Percentiles rank a stretch among this genome's conserved stretches.
Conservation (phyloP, 2,888 invertebrate genomes). For the Lumbricus terrestris region DNA sequence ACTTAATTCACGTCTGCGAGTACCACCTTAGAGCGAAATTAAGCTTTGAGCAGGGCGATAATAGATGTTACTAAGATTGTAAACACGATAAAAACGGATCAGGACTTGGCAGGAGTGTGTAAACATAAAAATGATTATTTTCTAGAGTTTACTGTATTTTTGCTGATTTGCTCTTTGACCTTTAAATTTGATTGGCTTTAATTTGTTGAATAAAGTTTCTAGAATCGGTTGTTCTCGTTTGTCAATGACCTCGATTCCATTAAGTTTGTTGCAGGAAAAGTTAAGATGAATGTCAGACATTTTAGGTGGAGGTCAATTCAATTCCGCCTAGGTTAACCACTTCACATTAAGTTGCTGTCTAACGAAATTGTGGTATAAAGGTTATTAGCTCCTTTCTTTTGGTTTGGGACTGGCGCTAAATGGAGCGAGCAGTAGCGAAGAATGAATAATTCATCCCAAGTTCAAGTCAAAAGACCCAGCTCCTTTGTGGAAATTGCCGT, state of each 20-base stretch:
- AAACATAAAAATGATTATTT: not conserved
- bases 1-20: not conserved
- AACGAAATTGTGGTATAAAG: no score
- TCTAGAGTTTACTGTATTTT: not conserved
- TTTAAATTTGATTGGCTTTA: not conserved
- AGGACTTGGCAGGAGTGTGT: not conserved
- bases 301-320: no score
- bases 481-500: no score
- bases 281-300: no score
- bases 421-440: no score
- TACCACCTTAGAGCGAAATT: not conserved
- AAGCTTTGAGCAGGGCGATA: not conserved
- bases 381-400: no score
- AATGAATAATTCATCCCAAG: no score
- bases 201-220: conserved; percentile 3
- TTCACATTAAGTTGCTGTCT: no score
- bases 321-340: no score
- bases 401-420: no score
- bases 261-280: no score
- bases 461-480: no score
- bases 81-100: not conserved
- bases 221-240: not conserved
- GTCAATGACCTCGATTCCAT: not conserved
- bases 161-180: not conserved
- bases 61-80: not conserved